Base-by-base conservation (phyloP, 2,888 invertebrate genomes). In the Brenthis ino region DNA sequence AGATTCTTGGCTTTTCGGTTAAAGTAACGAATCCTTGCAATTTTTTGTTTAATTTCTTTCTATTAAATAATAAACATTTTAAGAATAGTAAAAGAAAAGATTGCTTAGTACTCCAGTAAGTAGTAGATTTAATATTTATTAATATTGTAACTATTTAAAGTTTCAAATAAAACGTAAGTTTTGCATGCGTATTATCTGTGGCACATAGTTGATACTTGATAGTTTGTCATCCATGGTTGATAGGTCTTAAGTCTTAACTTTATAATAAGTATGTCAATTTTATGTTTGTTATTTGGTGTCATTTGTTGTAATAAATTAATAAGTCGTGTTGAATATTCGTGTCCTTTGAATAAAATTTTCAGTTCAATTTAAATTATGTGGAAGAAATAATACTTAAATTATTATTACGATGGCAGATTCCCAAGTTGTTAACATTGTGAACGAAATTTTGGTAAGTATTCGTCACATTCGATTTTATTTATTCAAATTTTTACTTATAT, bases 351-450 rank as follows among this genome's bases (percentile, higher is more conserved):
- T 60, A 60, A 50, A 14, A 60, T 33, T 50, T 60, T 60, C n/a
- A 13, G 50, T 50, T 60, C 12, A 2, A 33, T 50, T 33, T 50
- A 50, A 33, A 61, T 57, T 53, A 57, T 47, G 47, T 51, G 55
- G 51, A 53, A 60, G 33, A 50, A 50, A n/a, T 16, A 60, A 60
- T 12, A 60, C n/a, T n/a, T 11, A 50, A 60, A 60, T 33, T 48
- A 28, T 50, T 43, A 43, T 24, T 65, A 71, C 60, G 77, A 95
- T 95, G 95, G 92, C 92, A 70, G 96, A 96, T 82, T 87, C 93
- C 57, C 95, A 94, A 87, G 93, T 96, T 60, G 89, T 94, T 24
- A 94, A 88, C 78, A 94, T 96, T 72, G 94, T 96, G 20, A 95
- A 94, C 80, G 95, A 96, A 77, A 95, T 95, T 79, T 86, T 95